Percentiles rank a stretch among this genome's conserved stretches.
Conservation (phyloP, 2,113 vertebrate genomes). For the Nycticebus coucang region DNA sequence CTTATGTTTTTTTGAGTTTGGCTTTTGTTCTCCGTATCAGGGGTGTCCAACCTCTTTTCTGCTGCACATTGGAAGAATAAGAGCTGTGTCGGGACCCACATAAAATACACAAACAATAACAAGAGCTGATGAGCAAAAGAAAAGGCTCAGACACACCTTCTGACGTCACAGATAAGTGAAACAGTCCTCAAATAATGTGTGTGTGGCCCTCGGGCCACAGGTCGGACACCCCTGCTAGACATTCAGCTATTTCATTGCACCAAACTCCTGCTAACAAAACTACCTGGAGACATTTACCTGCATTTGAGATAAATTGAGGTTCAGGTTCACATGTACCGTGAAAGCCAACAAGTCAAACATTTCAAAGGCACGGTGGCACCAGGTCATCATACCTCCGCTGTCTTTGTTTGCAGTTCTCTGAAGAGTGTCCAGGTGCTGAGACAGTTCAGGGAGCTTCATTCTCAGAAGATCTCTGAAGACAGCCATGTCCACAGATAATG, state of each 20-base stretch:
- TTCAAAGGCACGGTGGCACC: not conserved
- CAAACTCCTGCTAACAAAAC: conserved; percentile 19
- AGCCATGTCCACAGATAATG: conserved; percentile 96
- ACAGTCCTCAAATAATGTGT: no score
- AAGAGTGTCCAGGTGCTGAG: conserved; percentile 90
- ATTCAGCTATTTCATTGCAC: not conserved
- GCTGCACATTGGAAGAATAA: no score
- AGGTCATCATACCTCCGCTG: conserved; percentile 86
- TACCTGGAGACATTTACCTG: not conserved
- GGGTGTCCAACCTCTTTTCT: no score
- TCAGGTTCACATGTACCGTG: not conserved
- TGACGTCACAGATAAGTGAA: no score
- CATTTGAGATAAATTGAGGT: not conserved
- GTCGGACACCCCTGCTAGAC: not conserved
- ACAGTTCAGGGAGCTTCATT: conserved; percentile 92
- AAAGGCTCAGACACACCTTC: no score
- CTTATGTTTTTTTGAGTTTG: not conserved
- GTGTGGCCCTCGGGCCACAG: no score
- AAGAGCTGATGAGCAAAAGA: no score
- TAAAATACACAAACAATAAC: no score
- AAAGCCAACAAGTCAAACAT: not conserved
- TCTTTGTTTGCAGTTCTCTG: conserved; percentile 92
- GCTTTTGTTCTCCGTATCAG: not conserved
- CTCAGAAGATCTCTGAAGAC: conserved; percentile 93
- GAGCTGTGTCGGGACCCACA: no score